Percentiles rank a stretch among this genome's conserved stretches.
Evolutionary conservation across 2,113 vertebrate species (phyloP).

Genomic region (Polypterus senegalus): DNA sequence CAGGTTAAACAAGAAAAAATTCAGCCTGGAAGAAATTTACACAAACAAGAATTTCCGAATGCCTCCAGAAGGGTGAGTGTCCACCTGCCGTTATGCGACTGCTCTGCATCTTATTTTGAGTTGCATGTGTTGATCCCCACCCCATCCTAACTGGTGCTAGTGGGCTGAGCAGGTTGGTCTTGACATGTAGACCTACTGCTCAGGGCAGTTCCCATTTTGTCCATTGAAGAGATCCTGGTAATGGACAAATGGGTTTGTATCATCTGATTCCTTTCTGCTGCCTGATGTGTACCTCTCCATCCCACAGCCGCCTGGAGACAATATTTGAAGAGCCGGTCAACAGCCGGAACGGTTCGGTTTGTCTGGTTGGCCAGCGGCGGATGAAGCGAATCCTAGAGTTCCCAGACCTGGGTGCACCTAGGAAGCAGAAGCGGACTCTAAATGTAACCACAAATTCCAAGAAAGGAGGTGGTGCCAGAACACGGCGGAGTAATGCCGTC

Average conservation of each 20-base stretch:
- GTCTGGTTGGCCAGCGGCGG: slow-evolving; percentile 61
- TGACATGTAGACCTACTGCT: no score
- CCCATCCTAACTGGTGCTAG: no score
- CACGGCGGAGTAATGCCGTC: slow-evolving; percentile 29
- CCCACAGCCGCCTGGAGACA: slow-evolving; percentile 62
- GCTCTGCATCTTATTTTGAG: no score
- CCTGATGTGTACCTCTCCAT: background rate
- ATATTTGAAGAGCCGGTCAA: slow-evolving; percentile 70
- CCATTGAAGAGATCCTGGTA: no score
- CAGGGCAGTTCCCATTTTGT: no score
- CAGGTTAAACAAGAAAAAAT: slow-evolving; percentile 79
- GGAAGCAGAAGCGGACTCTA: slow-evolving; percentile 51
- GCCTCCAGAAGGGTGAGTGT: slow-evolving; percentile 62
- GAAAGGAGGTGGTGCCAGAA: slow-evolving; percentile 28
- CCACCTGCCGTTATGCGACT: background rate
- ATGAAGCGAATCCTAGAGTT: slow-evolving; percentile 64
- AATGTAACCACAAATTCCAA: slow-evolving; percentile 18
- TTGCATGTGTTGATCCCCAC: no score
- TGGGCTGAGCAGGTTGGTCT: background rate
- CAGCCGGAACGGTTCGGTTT: slow-evolving; percentile 56
- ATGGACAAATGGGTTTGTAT: no score
- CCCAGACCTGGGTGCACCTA: slow-evolving; percentile 53
- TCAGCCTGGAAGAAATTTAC: slow-evolving; percentile 83
- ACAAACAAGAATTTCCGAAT: slow-evolving; percentile 80
- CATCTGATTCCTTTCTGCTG: background rate